Conservation (phyloP, 2,797 vertebrate species). For the Myiothlypis chrysogaster region DNA sequence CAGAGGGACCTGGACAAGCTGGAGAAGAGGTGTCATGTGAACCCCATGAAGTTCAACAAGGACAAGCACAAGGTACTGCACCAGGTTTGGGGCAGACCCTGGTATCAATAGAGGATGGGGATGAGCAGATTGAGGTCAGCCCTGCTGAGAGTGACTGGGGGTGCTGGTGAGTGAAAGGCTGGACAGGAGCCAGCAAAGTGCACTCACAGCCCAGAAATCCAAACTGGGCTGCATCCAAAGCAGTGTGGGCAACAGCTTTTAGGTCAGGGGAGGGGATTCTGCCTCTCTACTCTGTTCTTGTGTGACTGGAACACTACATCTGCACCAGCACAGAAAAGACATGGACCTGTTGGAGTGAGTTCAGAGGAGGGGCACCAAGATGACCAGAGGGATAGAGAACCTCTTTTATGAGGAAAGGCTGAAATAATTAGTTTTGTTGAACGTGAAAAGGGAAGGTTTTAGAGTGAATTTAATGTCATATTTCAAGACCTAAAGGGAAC, state of each 20-base stretch:
- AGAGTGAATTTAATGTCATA: background rate
- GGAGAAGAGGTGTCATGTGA: background rate
- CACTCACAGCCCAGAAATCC: fast-evolving
- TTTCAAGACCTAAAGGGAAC: background rate
- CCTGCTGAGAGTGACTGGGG: background rate
- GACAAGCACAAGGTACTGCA: background rate
- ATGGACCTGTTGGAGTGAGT: background rate
- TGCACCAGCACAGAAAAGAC: too few relatives aligned
- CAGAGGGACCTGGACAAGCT: background rate
- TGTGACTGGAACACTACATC: fast-evolving
- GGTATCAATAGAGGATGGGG: background rate
- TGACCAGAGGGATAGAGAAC: background rate
- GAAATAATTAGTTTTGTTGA: background rate
- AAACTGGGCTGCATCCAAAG: background rate
- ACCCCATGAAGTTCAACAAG: background rate
- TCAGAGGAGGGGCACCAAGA: background rate
- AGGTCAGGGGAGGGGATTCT: background rate
- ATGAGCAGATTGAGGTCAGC: background rate
- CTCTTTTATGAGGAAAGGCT: background rate
- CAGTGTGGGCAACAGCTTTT: background rate
- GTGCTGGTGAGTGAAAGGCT: background rate
- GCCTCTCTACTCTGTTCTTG: background rate
- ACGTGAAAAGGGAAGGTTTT: background rate
- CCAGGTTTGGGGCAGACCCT: fast-evolving
- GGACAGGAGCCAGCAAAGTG: background rate